Evolutionary conservation across 2,113 vertebrate species (phyloP).

Genomic region (Scomber scombrus): DNA sequence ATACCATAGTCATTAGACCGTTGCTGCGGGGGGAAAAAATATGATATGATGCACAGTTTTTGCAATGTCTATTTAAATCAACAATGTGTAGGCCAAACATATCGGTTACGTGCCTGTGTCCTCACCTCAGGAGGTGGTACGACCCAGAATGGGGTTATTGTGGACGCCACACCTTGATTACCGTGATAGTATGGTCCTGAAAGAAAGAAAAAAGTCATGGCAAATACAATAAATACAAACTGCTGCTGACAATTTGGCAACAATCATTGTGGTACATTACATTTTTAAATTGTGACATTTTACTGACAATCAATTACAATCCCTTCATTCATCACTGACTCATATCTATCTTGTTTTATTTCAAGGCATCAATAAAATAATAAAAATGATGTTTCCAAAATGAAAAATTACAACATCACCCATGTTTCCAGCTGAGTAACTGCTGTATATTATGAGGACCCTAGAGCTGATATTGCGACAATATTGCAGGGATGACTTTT

Average conservation of each 20-base stretch:
- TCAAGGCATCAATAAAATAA: no score
- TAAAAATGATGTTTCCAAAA: no score
- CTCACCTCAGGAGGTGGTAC: constrained; percentile 94
- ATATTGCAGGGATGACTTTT: no score
- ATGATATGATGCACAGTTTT: background rate
- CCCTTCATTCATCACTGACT: background rate
- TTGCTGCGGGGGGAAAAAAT: constrained; percentile 84
- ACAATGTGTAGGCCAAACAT: background rate
- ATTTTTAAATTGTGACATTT: background rate
- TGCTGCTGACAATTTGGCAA: background rate
- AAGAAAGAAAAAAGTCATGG: background rate
- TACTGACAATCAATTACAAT: background rate
- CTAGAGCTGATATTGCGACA: no score
- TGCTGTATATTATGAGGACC: no score
- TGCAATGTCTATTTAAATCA: background rate
- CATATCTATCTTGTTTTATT: no score
- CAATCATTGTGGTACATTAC: no score
- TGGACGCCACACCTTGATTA: constrained; percentile 92
- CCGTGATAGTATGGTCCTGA: constrained; percentile 93
- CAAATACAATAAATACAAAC: background rate
- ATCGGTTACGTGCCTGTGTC: no score
- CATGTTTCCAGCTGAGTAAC: no score
- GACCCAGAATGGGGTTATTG: constrained; percentile 96
- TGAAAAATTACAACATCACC: no score
- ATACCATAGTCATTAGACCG: constrained; percentile 95